These are phyloP conservation scores for Bufo bufo DNA, from an alignment of 2,113 vertebrate species.

Conservation along the genomic window DNA sequence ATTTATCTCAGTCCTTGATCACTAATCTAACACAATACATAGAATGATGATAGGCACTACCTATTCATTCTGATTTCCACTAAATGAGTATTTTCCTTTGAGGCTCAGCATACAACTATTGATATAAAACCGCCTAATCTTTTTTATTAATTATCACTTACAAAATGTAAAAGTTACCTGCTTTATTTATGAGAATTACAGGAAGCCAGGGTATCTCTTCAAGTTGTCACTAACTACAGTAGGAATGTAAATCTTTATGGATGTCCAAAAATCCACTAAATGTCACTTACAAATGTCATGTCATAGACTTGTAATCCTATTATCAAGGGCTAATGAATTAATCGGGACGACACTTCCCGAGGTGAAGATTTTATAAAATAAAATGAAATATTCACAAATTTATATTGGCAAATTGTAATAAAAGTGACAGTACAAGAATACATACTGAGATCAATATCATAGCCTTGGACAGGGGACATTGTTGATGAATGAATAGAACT, in stretches of 20 bases:
- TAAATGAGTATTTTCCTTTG: not conserved
- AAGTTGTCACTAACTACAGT: not conserved
- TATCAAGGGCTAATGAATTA: slow-evolving; percentile 14
- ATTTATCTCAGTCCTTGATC: not conserved
- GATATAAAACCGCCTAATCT: not conserved
- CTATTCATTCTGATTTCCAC: not conserved
- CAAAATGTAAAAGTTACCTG: not conserved
- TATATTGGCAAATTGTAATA: slow-evolving; percentile 21
- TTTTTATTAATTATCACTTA: not conserved
- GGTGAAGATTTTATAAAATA: not conserved
- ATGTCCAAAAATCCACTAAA: slow-evolving; percentile 10
- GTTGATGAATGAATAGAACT: slow-evolving; percentile 7
- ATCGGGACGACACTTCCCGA: not conserved
- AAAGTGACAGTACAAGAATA: slow-evolving; percentile 38
- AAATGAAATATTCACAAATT: slow-evolving; percentile 9
- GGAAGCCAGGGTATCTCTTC: not conserved
- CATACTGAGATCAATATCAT: slow-evolving; percentile 17
- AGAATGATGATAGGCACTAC: not conserved
- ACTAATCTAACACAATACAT: not conserved
- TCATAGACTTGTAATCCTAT: slow-evolving; percentile 38
- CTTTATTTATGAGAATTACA: not conserved
- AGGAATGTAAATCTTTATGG: not conserved
- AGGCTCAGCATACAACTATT: not conserved
- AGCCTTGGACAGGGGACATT: not conserved
- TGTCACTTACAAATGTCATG: slow-evolving; percentile 45